A percentile compares a stretch with the other conserved stretches of the same genome.
Conservation (phyloP, 2,113 vertebrate species). For the Hyperopisus bebe region DNA sequence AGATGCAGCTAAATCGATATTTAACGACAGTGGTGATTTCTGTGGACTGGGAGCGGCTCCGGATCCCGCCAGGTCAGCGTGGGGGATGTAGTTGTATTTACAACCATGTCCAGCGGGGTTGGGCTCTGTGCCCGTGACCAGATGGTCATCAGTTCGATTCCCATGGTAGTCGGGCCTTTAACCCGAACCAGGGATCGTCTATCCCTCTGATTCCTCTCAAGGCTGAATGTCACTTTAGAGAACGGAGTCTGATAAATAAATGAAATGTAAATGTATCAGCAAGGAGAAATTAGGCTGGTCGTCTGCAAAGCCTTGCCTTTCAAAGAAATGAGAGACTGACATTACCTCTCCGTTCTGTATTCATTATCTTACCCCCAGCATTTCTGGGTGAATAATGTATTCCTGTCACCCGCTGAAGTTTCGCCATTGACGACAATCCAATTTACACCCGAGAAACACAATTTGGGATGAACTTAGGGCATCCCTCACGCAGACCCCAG, state of each 20-base stretch:
- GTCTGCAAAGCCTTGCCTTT: background rate
- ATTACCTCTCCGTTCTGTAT: slow-evolving; percentile 30
- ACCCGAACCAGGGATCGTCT: background rate
- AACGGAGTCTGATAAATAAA: background rate
- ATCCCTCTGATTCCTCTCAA: background rate
- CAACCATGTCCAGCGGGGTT: background rate
- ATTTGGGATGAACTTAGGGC: background rate
- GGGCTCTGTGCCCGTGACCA: background rate
- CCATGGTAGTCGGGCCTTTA: background rate
- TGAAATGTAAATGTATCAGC: background rate
- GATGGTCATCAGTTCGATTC: background rate
- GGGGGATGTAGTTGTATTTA: background rate
- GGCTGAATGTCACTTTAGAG: background rate
- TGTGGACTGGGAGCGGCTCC: background rate
- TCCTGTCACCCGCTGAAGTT: slow-evolving; percentile 20
- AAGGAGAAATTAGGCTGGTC: background rate
- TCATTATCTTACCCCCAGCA: slow-evolving; percentile 36
- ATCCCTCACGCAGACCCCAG: background rate
- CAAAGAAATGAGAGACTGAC: slow-evolving; percentile 4
- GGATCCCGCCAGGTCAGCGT: background rate
- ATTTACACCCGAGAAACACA: slow-evolving; percentile 43
- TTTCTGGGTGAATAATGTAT: slow-evolving; percentile 31
- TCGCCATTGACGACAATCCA: slow-evolving; percentile 43
- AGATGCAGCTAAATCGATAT: background rate
- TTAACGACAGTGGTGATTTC: background rate